Evolutionary conservation across 2,888 invertebrate species (phyloP).

Genomic region (Euclidia mi): DNA sequence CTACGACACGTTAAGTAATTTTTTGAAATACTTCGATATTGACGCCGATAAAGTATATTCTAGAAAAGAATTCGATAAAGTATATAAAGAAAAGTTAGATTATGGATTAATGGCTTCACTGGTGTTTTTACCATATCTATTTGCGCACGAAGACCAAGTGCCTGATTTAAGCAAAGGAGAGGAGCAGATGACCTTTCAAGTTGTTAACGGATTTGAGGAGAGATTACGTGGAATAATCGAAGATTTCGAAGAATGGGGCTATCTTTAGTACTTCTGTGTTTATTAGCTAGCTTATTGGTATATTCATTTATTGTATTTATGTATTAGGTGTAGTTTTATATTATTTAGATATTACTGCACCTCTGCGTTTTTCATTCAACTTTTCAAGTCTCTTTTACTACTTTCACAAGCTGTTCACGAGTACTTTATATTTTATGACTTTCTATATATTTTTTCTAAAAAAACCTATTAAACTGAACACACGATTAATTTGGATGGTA

Average conservation of each 20-base stretch:
- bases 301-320: too few relatives aligned
- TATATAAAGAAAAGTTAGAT: constrained; percentile 58
- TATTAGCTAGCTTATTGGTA: too few relatives aligned
- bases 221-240: constrained; percentile 58
- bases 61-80: constrained; percentile 58
- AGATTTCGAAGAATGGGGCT: constrained; percentile 41
- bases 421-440: too few relatives aligned
- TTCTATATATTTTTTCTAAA: too few relatives aligned
- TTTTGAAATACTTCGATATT: constrained; percentile 62
- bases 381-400: too few relatives aligned
- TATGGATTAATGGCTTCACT: constrained; percentile 60
- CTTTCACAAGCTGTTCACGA: too few relatives aligned
- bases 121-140: constrained; percentile 54
- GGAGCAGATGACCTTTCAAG: constrained; percentile 32
- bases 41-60: constrained; percentile 60
- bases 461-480: too few relatives aligned
- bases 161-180: constrained; percentile 47
- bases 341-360: too few relatives aligned
- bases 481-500: too few relatives aligned
- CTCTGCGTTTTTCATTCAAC: too few relatives aligned
- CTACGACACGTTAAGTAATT: constrained; percentile 55
- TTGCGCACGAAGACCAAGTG: constrained; percentile 55
- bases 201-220: constrained; percentile 49
- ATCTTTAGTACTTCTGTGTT: too few relatives aligned
- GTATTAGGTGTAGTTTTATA: too few relatives aligned